Evolutionary conservation across 1,140 invertebrate species (phyloP).

Genomic region (Cotesia chilonis): DNA sequence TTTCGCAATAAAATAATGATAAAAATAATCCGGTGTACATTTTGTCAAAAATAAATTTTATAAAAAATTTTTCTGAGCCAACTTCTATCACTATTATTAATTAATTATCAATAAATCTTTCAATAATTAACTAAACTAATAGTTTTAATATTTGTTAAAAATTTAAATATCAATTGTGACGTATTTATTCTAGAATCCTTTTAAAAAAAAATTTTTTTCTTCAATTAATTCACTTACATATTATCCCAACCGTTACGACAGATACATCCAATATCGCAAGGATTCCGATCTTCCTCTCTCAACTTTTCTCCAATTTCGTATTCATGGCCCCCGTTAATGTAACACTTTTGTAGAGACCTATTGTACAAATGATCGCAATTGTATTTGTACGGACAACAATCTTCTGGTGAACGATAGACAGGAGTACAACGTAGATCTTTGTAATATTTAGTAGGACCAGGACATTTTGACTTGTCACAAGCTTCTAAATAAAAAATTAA

Average conservation of each 20-base stretch:
- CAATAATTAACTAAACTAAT: too few species aligned
- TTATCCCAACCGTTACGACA: not conserved
- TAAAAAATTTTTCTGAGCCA: too few species aligned
- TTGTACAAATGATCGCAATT: constrained; percentile 22
- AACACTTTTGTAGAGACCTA: not conserved
- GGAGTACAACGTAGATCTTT: constrained; percentile 10
- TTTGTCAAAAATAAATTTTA: too few species aligned
- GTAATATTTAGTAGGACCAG: constrained; percentile 24
- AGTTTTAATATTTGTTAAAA: too few species aligned
- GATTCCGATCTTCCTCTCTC: constrained; percentile 5
- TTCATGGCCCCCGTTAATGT: not conserved
- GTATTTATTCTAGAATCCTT: too few species aligned
- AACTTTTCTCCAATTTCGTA: constrained; percentile 11
- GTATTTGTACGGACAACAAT: constrained; percentile 25
- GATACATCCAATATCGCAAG: constrained; percentile 8
- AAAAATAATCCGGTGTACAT: too few species aligned
- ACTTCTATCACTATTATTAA: too few species aligned
- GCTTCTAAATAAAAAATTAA: too few species aligned
- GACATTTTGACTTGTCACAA: constrained; percentile 21
- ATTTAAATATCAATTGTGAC: too few species aligned
- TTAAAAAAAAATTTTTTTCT: too few species aligned
- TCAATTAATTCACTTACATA: not conserved
- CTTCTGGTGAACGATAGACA: constrained; percentile 2
- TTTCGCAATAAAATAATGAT: too few species aligned
- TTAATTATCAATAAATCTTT: too few species aligned